These are phyloP conservation scores for Bothrops jararaca DNA, from an alignment of 2,113 vertebrate species.

Conservation along the genomic window DNA sequence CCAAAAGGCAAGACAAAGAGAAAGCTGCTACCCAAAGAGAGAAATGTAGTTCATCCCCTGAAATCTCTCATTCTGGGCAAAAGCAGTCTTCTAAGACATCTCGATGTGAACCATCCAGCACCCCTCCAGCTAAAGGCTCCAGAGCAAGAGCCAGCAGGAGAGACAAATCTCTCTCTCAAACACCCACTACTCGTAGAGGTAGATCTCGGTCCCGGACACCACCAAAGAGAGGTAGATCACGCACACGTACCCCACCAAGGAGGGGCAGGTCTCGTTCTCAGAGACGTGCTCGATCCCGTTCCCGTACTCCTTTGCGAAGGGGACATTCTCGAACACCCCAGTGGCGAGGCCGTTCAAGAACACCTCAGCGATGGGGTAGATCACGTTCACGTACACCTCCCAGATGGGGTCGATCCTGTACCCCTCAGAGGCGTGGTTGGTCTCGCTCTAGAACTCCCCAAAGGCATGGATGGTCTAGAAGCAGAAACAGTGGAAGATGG, in stretches of 20 bases:
- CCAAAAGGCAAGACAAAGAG: slow-evolving; percentile 21
- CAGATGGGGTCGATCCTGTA: slow-evolving; percentile 60
- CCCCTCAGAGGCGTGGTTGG: slow-evolving; percentile 57
- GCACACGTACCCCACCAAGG: slow-evolving; percentile 38
- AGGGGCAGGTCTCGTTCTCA: slow-evolving; percentile 52
- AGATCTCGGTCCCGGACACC: slow-evolving; percentile 47
- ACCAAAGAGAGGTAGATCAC: slow-evolving; percentile 36
- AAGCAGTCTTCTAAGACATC: slow-evolving; percentile 13
- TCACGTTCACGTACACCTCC: slow-evolving; percentile 53
- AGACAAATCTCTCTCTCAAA: slow-evolving; percentile 25
- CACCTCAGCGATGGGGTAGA: slow-evolving; percentile 60
- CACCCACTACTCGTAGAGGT: slow-evolving; percentile 36
- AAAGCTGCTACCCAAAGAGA: slow-evolving; percentile 45
- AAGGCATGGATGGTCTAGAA: slow-evolving; percentile 63
- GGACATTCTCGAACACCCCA: slow-evolving; percentile 56
- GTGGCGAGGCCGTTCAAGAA: slow-evolving; percentile 60
- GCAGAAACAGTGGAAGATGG: slow-evolving; percentile 53
- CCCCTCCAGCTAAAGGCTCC: slow-evolving; percentile 44
- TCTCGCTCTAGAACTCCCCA: slow-evolving; percentile 61
- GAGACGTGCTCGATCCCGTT: slow-evolving; percentile 55
- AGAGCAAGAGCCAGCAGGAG: slow-evolving; percentile 52
- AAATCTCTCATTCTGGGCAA: slow-evolving; percentile 28
- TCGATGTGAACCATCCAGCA: slow-evolving; percentile 37
- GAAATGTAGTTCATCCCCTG: slow-evolving; percentile 57
- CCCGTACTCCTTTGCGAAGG: slow-evolving; percentile 44